Percentiles rank a stretch among this genome's conserved stretches.
phyloP scores from a whole-genome alignment of 2,113 vertebrate species.

The Prochilodus magdalenae region DNA sequence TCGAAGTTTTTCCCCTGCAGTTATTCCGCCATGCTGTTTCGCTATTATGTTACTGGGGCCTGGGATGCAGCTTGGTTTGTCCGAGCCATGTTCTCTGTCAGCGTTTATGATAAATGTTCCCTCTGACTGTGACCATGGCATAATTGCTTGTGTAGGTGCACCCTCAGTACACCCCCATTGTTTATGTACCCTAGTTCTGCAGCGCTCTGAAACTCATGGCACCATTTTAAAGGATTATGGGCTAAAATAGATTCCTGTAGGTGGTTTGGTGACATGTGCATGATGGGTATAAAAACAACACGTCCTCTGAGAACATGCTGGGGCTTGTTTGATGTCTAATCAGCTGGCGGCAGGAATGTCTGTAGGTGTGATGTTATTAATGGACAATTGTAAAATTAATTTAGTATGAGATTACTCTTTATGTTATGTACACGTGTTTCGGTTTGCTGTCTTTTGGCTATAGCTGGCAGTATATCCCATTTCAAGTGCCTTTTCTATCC shows the following conservation, averaged over 20 bases:
- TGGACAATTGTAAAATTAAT: neutral
- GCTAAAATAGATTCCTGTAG: conserved; percentile 31
- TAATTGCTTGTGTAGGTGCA: conserved; percentile 28
- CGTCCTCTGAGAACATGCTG: neutral
- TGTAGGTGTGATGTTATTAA: neutral
- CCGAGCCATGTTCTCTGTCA: conserved; percentile 28
- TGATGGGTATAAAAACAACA: neutral
- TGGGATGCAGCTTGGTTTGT: conserved; percentile 31
- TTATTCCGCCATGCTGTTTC: conserved; percentile 13
- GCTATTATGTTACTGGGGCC: conserved; percentile 13
- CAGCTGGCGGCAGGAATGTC: neutral
- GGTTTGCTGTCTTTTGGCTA: too few species aligned
- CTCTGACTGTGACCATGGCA: conserved; percentile 14
- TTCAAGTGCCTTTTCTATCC: too few species aligned
- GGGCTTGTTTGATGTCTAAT: conserved; percentile 3
- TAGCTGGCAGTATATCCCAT: too few species aligned
- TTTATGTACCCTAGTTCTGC: conserved; percentile 28
- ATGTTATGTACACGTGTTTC: too few species aligned
- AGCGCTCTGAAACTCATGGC: neutral
- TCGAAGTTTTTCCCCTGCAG: conserved; percentile 10
- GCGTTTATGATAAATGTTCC: conserved; percentile 31
- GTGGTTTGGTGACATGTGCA: conserved; percentile 18
- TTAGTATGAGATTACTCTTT: neutral
- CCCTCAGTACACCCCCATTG: conserved; percentile 12
- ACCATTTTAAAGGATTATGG: neutral